Evolutionary conservation across 2,113 vertebrate species (phyloP).

Genomic region (Ammodytes marinus): DNA sequence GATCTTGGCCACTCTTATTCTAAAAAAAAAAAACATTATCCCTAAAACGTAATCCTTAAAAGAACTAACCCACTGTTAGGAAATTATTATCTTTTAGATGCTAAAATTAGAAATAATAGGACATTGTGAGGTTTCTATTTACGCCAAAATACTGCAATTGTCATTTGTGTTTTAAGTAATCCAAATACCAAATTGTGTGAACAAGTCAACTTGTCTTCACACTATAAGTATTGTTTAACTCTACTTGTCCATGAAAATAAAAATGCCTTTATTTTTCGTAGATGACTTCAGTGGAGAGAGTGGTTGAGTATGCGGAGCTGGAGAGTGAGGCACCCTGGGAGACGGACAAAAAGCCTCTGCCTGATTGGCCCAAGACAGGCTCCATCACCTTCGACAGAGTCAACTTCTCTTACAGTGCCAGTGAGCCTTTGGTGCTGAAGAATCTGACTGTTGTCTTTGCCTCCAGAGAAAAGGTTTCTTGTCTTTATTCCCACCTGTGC

Average conservation of each 20-base stretch:
- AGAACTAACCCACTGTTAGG: neutral
- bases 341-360: constrained; percentile 85
- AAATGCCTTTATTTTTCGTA: constrained; percentile 51
- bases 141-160: neutral
- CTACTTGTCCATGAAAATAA: neutral
- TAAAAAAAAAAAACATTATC: neutral
- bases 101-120: neutral
- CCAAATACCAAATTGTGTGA: neutral
- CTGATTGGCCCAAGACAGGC: constrained; percentile 90
- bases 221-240: neutral
- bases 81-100: neutral
- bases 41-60: neutral
- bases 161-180: neutral
- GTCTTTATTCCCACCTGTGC: constrained; percentile 65
- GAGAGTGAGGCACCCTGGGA: constrained; percentile 96
- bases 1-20: neutral
- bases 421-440: constrained; percentile 90
- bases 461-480: constrained; percentile 91
- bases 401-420: constrained; percentile 91
- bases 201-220: neutral
- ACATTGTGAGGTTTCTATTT: neutral
- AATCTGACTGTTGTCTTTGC: constrained; percentile 90
- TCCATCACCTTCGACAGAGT: constrained; percentile 92
- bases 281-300: constrained; percentile 98
- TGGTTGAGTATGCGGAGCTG: constrained; percentile 94